Base-by-base conservation (phyloP, 2,113 vertebrate species). In the Uria aalge region DNA sequence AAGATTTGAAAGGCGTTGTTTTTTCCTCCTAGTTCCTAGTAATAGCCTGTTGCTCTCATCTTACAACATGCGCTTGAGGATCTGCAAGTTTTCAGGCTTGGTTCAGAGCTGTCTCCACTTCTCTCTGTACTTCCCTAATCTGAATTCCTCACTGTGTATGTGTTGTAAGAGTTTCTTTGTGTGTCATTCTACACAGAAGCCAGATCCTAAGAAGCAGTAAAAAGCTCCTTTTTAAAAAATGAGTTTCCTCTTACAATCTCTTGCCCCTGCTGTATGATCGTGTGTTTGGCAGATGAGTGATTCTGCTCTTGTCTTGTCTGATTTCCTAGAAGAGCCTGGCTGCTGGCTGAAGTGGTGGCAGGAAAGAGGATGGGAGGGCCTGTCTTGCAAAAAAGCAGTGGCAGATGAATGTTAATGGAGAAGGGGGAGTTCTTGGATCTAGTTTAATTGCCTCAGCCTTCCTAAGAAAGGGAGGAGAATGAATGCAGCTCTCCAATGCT, bases 291-390 rank as follows among this genome's bases (percentile, higher is more conserved):
- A 89, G 66, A 80, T 74, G 92, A 48, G 75, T 32, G 78, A 56
- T 86, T 96, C 86, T n/a, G 43, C 73, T 94, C 91, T 88, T 53
- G 15, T 68, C 90, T 91, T 88, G 73, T 85, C 94, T 85, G 60
- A 45, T 95, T 97, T 97, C 96, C 90, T 96, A 85, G 96, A 97
- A 97, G 67, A 92, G 66, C 67, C 75, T 86, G 94, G 47, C 78
- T 94, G 64, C 78, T 92, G 80, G 40, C 82, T 79, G 81, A 80
- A 92, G 82, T 45, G 77, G 66, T 73, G 0, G 0, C 55, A 77
- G 57, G 41, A 73, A 63, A 24, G 63, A 82, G 60, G 86, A 67
- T 56, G 60, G 90, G 94, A 95, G 88, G 90, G 69, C 76, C 60
- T 23, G 19, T 48, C 45, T 40, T 89, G 76, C 52, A 82, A 78